These are phyloP conservation scores for Amphipoea oculea DNA, from an alignment of 2,888 invertebrate species.

Conservation along the genomic window DNA sequence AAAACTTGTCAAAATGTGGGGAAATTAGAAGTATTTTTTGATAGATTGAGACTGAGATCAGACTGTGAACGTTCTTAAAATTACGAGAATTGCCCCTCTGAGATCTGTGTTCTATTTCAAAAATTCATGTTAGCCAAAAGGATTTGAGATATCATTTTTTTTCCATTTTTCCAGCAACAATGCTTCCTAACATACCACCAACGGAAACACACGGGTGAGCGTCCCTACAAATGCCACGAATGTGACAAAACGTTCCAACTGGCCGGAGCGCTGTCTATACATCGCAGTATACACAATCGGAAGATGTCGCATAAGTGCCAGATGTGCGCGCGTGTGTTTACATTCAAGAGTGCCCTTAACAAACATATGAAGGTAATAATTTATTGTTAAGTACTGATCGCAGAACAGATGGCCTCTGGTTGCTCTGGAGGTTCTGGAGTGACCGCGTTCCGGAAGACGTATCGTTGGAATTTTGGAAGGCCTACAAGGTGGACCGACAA, in stretches of 20 bases:
- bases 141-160: not conserved
- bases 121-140: not conserved
- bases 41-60: no score
- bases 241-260: slow-evolving; percentile 66
- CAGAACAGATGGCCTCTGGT: not conserved
- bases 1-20: no score
- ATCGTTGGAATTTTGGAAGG: no score
- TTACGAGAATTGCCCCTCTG: no score
- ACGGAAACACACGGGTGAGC: slow-evolving; percentile 73
- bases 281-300: slow-evolving; percentile 56
- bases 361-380: slow-evolving; percentile 71
- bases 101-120: not conserved
- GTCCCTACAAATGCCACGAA: slow-evolving; percentile 68
- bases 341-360: slow-evolving; percentile 66
- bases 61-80: no score
- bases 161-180: slow-evolving; percentile 59
- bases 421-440: not conserved
- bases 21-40: no score
- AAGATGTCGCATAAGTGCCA: slow-evolving; percentile 51
- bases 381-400: not conserved
- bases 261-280: slow-evolving; percentile 64
- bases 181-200: slow-evolving; percentile 72
- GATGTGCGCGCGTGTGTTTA: slow-evolving; percentile 66
- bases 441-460: not conserved
- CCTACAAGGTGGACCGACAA: not conserved